phyloP scores from a whole-genome alignment of 2,888 invertebrate genomes.

The Petrophora chlorosata region DNA sequence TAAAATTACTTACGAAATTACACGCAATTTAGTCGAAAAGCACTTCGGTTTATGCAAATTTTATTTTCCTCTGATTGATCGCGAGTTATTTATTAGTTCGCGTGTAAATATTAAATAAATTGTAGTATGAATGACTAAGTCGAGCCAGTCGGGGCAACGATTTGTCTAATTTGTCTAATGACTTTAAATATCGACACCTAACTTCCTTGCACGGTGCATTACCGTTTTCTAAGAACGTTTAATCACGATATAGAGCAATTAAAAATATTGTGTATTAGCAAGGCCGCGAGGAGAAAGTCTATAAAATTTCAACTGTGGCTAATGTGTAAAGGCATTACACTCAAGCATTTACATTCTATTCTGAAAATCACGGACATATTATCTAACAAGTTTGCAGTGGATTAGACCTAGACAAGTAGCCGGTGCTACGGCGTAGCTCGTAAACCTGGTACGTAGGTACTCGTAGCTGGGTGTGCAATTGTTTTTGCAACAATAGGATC shows the following conservation, averaged over 20 bases:
- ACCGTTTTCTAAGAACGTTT: constrained; percentile 45
- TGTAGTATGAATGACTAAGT: constrained; percentile 59
- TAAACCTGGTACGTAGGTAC: constrained; percentile 10
- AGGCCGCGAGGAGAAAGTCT: constrained; percentile 25
- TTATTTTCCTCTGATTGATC: constrained; percentile 61
- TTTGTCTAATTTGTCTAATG: constrained; percentile 61
- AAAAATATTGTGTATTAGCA: constrained; percentile 30
- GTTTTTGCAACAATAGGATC: constrained; percentile 2
- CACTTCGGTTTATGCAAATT: constrained; percentile 64
- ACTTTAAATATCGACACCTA: constrained; percentile 52
- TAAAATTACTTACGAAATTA: constrained; percentile 56
- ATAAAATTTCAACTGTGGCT: constrained; percentile 10
- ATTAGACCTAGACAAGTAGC: neutral
- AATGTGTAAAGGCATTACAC: constrained; percentile 11
- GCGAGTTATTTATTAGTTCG: constrained; percentile 57
- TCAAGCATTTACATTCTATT: constrained; percentile 3
- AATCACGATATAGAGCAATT: constrained; percentile 49
- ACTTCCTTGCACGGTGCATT: constrained; percentile 58
- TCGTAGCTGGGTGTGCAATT: constrained; percentile 15
- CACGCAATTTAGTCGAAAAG: constrained; percentile 56
- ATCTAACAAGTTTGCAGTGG: no score
- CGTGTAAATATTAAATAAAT: constrained; percentile 75
- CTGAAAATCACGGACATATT: no score
- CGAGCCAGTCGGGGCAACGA: constrained; percentile 58
- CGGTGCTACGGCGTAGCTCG: constrained; percentile 21